A percentile compares a stretch with the other conserved stretches of the same genome.
phyloP scores from a whole-genome alignment of 2,797 vertebrate species.

The Lerista edwardsae region DNA sequence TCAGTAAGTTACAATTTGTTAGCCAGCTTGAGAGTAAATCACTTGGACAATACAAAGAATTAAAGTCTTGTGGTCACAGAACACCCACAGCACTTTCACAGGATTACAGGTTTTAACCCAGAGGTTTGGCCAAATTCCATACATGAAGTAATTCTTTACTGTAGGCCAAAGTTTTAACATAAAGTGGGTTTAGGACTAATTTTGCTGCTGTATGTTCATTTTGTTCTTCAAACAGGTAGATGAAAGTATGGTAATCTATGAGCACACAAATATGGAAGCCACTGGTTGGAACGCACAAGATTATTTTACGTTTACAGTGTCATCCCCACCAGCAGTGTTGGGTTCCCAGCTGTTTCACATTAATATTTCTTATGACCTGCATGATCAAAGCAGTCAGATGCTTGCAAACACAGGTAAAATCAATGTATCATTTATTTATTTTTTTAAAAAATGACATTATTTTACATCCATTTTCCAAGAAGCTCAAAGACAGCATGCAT shows the following conservation, averaged over 20 bases:
- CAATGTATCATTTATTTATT: not conserved
- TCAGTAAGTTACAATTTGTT: slow-evolving; percentile 23
- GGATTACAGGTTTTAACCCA: slow-evolving; percentile 29
- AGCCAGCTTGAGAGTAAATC: not conserved
- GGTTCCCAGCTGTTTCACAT: slow-evolving; percentile 83
- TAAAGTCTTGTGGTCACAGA: not conserved
- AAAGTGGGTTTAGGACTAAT: slow-evolving; percentile 23
- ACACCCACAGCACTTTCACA: not conserved
- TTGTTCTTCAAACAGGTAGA: slow-evolving; percentile 79
- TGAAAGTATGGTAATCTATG: slow-evolving; percentile 81
- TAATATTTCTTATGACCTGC: slow-evolving; percentile 88
- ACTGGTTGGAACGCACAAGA: slow-evolving; percentile 85
- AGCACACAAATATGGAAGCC: slow-evolving; percentile 78
- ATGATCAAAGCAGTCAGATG: slow-evolving; percentile 78
- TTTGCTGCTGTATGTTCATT: not conserved
- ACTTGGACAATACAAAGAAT: slow-evolving; percentile 3
- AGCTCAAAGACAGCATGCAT: not conserved
- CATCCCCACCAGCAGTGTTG: slow-evolving; percentile 83
- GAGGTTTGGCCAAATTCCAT: slow-evolving; percentile 15
- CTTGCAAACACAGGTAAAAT: slow-evolving; percentile 88
- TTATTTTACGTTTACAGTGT: slow-evolving; percentile 84
- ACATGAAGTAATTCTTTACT: slow-evolving; percentile 12
- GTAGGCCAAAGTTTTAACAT: slow-evolving; percentile 14
- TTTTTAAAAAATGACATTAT: not conserved
- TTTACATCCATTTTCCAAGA: not conserved